A percentile compares a stretch with the other conserved stretches of the same genome.
Evolutionary conservation across 2,888 invertebrate species (phyloP).

Genomic region (Pseudococcus jackbeardsleyi): DNA sequence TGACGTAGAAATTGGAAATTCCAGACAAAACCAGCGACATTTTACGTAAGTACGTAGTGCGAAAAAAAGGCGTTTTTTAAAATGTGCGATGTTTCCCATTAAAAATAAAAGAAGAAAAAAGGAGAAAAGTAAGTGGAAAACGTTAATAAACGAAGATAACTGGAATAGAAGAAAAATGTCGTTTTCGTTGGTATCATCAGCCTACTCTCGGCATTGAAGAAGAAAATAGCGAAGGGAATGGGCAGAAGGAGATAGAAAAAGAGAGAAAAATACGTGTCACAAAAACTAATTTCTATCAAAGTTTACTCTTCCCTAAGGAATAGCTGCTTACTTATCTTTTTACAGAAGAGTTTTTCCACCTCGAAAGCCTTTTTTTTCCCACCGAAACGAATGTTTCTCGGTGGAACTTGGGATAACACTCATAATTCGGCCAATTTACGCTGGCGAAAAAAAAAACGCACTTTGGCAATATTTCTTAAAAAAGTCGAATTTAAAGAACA

Average conservation of each 20-base stretch:
- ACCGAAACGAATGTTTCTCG: neutral
- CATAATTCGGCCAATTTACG: slow-evolving; percentile 7
- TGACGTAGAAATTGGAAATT: slow-evolving; percentile 3
- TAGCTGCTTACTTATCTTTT: slow-evolving; percentile 45
- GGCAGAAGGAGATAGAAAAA: neutral
- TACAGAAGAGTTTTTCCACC: slow-evolving; percentile 43
- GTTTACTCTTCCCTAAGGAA: slow-evolving; percentile 48
- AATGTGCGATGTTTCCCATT: neutral
- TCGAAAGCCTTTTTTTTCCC: slow-evolving; percentile 5
- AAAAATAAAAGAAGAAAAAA: neutral
- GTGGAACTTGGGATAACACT: slow-evolving; percentile 2
- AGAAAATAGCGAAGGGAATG: neutral
- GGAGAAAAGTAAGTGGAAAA: neutral
- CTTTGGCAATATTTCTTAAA: neutral
- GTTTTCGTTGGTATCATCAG: slow-evolving; percentile 21
- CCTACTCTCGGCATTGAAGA: neutral
- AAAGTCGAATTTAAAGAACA: slow-evolving; percentile 6
- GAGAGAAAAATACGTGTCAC: slow-evolving; percentile 47
- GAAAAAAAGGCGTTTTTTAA: neutral
- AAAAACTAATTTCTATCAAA: slow-evolving; percentile 52
- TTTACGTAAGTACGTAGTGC: neutral
- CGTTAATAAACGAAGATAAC: slow-evolving; percentile 35
- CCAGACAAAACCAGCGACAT: neutral
- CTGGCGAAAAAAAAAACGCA: neutral
- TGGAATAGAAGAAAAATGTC: neutral